Base-by-base conservation (phyloP, 2,113 vertebrate genomes). In the Turnix velox region DNA sequence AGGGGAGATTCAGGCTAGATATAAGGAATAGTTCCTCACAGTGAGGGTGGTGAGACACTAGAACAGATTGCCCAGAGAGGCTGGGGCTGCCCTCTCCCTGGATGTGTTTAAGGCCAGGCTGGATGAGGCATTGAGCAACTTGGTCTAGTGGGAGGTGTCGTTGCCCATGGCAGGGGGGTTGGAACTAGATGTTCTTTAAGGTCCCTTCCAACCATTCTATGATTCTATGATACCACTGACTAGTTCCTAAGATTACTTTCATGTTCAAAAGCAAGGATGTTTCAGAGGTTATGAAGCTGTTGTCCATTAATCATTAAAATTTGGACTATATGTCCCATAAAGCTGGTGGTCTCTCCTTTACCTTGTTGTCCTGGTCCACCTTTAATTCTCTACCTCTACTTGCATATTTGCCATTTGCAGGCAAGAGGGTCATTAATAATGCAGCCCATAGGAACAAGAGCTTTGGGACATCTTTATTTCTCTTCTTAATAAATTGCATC, bases 321-420 rank as follows among this genome's bases (percentile, higher is more conserved):
- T 42, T 52, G 9, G 16, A 6, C 18, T 12, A 0, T 3, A 5
- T 39, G 12, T 69, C 46, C 24, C 0, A 0, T 30, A 9, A 2
- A 24, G 19, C 12, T 63, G 5, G 16, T 71, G 39, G 1, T 55
- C 7, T 66, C 23, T 63, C n/a, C 39, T 86, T 88, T 54, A 7
- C 40, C 84, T 86, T 49, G 13, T 45, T 58, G 20, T 62, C 18
- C 30, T 86, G 12, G 2, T 39, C 8, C 6, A 31, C 6, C 30
- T 89, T 81, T 72, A 33, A 48, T 81, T 43, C 25, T 59, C 14
- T 55, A 14, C 23, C 19, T 87, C 14, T 72, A n/a, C 43, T 78
- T 51, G 39, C 58, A 22, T 14, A 16, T 57, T 16, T 68, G 49
- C 66, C 58, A 69, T 73, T 54, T 54, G 62, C 42, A 91, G 52